phyloP scores from a whole-genome alignment of 2,113 vertebrate species.

The Melozone crissalis region DNA sequence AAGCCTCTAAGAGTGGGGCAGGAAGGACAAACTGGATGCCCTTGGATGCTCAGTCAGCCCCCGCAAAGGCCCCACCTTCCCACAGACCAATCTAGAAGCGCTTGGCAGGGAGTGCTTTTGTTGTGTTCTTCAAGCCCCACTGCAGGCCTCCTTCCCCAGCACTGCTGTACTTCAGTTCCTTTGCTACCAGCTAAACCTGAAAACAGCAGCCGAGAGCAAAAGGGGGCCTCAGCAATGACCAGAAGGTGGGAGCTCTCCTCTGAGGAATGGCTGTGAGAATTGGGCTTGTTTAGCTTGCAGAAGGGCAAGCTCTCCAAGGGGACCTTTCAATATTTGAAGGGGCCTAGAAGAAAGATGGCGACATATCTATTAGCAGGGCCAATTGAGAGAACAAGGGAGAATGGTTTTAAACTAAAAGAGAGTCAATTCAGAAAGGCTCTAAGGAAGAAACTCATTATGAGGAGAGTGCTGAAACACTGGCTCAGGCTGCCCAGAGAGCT shows the following conservation, averaged over 20 bases:
- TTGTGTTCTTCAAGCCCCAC: too few species aligned
- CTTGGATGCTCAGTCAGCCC: not conserved
- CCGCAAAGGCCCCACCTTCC: too few species aligned
- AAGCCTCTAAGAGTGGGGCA: not conserved
- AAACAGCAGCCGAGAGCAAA: too few species aligned
- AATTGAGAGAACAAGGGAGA: not conserved
- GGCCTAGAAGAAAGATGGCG: not conserved
- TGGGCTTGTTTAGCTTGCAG: not conserved
- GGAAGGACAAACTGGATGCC: not conserved
- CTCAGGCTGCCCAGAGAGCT: not conserved
- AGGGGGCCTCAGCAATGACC: too few species aligned
- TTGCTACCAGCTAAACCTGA: too few species aligned
- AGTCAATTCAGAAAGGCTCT: not conserved
- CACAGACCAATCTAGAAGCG: too few species aligned
- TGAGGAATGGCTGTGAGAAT: not conserved
- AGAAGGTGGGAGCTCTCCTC: not conserved
- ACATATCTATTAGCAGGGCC: not conserved
- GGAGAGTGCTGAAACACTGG: not conserved
- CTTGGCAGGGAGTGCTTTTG: too few species aligned
- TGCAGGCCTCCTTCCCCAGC: too few species aligned
- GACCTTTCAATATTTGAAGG: not conserved
- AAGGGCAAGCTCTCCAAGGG: too few species aligned
- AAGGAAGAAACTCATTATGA: too few species aligned
- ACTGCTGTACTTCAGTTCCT: too few species aligned
- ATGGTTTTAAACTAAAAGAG: too few species aligned